Evolutionary conservation across 2,113 vertebrate species (phyloP).

Genomic region (Anguilla japonica): DNA sequence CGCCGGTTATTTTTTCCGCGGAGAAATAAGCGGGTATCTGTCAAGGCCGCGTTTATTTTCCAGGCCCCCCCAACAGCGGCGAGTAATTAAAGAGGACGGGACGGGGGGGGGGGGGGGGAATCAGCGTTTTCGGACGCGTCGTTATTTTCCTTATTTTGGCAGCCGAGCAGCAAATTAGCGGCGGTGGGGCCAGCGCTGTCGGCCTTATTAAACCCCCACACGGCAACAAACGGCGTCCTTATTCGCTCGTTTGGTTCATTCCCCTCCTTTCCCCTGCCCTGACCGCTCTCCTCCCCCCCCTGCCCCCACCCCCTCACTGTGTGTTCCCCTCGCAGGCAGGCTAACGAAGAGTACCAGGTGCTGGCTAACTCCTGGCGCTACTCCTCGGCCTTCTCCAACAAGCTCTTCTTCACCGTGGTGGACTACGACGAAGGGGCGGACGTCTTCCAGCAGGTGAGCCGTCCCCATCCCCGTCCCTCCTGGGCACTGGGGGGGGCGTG

Average conservation of each 20-base stretch:
- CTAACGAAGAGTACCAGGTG: conserved; percentile 97
- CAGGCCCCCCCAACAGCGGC: not conserved
- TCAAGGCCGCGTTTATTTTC: not conserved
- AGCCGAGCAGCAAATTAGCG: not conserved
- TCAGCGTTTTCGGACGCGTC: not conserved
- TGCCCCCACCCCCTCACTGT: too few species aligned
- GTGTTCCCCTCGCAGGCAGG: conserved; percentile 73
- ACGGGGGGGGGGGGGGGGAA: too few species aligned
- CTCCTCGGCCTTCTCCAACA: conserved; percentile 96
- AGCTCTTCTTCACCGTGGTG: conserved; percentile 95
- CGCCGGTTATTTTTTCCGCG: not conserved
- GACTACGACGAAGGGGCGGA: conserved; percentile 98
- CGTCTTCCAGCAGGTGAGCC: conserved; percentile 93
- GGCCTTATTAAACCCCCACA: not conserved
- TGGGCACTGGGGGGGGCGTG: not conserved
- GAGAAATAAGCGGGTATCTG: not conserved
- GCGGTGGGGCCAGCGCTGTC: not conserved
- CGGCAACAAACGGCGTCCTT: not conserved
- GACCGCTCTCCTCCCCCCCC: not conserved
- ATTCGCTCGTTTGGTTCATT: not conserved
- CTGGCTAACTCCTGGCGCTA: conserved; percentile 98
- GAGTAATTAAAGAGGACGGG: not conserved
- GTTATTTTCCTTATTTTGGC: not conserved
- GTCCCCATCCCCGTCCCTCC: too few species aligned
- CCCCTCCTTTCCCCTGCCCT: not conserved